Base-by-base conservation (phyloP, 2,888 invertebrate species). In the Heliconius sara region DNA sequence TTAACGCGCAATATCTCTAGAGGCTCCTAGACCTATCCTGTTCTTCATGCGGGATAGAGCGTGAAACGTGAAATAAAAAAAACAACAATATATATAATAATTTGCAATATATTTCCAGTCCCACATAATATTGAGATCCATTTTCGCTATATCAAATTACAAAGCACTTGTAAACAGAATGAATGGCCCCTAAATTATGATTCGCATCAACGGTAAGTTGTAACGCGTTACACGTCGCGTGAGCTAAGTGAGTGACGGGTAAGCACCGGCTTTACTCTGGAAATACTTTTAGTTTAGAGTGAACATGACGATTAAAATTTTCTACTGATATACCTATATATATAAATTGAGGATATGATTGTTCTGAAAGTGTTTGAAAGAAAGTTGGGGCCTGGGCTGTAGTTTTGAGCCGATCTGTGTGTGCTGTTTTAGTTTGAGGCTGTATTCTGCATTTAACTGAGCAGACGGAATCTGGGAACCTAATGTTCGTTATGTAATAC, bases 121-220 rank as follows among this genome's bases (percentile, higher is more conserved):
- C 65, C 65, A 77, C 72, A 78, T 78, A 73, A 81, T 80, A 43
- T 72, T 73, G 39, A 77, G 43, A 25, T 39, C 77, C 78, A 76
- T 79, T 81, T 81, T 81, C 80, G 68, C 78, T 70, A 78, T 80
- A 81, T 81, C 81, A 81, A 81, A 80, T 80, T 78, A 78, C 78
- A 76, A 76, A 81, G 73, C 81, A 81, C 81, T 81, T 78, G 81
- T 76, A 68, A 76, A 80, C 81, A 78, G 67, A 70, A 63, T 66
- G 78, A 80, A 81, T 80, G 76, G 72, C 10, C 39, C 73, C 80
- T 81, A 81, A 81, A 81, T 81, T 81, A 81, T 79, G 81, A 78
- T 80, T 81, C 78, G 78, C 81, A 60, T 10, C 76, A 78, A 79
- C 79, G 73, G 67, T 79, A 70, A 43, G 70, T 43, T 70, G 25